Conservation (phyloP, 2,113 vertebrate genomes). For the zebrafish (Danio rerio) region DNA sequence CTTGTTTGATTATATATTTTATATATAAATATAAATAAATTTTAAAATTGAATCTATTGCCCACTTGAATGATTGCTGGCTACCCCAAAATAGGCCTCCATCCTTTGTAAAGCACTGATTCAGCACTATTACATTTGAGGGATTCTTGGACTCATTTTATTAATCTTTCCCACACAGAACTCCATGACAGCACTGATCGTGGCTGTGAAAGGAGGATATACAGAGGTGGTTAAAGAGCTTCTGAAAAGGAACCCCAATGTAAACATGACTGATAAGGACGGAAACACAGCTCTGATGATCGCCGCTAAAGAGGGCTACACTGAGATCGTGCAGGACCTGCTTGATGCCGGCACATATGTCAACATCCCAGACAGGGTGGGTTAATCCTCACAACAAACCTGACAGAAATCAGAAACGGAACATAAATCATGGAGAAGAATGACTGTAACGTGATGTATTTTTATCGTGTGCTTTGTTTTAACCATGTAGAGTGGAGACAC, state of each 20-base stretch:
- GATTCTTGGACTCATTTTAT: neutral
- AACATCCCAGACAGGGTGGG: conserved; percentile 96
- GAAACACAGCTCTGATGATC: conserved; percentile 97
- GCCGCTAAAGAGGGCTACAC: conserved; percentile 95
- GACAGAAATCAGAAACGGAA: neutral
- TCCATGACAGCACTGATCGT: conserved; percentile 98
- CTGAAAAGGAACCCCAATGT: conserved; percentile 96
- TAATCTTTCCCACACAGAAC: conserved; percentile 78
- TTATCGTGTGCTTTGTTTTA: neutral
- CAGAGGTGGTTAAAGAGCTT: conserved; percentile 94
- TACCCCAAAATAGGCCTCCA: no score
- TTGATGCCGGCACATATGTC: conserved; percentile 95
- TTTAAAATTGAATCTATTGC: no score
- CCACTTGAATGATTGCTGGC: no score
- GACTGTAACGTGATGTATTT: neutral
- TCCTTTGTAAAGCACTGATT: neutral
- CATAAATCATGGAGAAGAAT: neutral
- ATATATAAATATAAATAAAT: no score
- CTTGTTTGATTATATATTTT: no score
- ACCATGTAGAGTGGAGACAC: conserved; percentile 90
- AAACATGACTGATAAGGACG: conserved; percentile 97
- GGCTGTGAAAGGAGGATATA: conserved; percentile 91
- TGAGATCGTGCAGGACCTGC: conserved; percentile 95
- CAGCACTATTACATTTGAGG: neutral
- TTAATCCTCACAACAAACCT: neutral